Base-by-base conservation (phyloP, 1,140 invertebrate genomes). In the Macrostomum lignano region DNA sequence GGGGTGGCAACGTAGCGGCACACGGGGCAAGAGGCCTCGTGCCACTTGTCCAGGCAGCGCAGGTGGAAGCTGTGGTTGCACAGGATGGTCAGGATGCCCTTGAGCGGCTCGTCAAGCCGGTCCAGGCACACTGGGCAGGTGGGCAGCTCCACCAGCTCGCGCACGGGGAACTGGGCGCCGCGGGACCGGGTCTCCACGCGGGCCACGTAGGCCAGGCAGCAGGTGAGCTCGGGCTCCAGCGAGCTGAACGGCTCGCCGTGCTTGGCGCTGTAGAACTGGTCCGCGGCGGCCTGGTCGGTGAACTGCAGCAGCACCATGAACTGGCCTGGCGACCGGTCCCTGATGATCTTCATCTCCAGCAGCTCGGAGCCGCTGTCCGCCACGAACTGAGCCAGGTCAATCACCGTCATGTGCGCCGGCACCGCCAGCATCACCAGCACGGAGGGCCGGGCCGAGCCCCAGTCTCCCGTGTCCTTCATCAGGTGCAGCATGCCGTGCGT, bases 41-140 rank as follows among this genome's bases (percentile, higher is more conserved):
- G 71, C 84, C 88, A 96, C 53, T 93, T 74, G 33, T 74, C 68
- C 20, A 98, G 60, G 58, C 88, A 98, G 42, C 69, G 70, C 11
- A 74, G 71, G 60, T 98, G 91, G 57, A 94, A 96, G 1, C 81
- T 73, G 60, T 98, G 91, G 61, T 94, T 93, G 51, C 91, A 98
- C 21, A 96, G 63, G 46, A 98, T 88, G 3, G 84, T 94, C 34
- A 96, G 62, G 40, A 96, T 73, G 2, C 84, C 82, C 56, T 94
- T 84, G 1, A 93, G 76, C 39, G 75, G 81, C 58, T 94, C 84
- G 58, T 98, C 84, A 64, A 68, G 65, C 49, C 81, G 67, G 56
- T 98, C 88, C 48, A 84, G 52, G 52, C 84, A 93, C 11, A 93
- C 81, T 5, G 86, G 76, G 60, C 91, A 98, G 3, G 74, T 86